Base-by-base conservation (phyloP, 2,113 vertebrate species). In the Ptyas mucosa region DNA sequence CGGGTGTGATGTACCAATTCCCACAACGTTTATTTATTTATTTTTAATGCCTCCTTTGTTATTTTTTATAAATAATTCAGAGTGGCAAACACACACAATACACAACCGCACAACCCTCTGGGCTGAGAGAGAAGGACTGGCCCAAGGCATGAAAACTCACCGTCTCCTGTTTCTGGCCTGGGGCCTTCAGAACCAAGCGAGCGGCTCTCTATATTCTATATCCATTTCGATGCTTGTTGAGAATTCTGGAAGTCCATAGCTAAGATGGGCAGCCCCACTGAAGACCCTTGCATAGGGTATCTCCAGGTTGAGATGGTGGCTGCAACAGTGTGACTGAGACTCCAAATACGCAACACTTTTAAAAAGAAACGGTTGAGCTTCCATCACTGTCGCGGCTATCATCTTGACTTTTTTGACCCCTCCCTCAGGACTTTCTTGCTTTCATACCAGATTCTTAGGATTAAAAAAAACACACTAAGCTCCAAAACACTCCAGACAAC, bases 191-290 rank as follows among this genome's bases (percentile, higher is more conserved):
- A 10, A 5, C 26, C 61, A 14, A 11, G 26, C 26, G 61, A 64
- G 8, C 11, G 0, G 10, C 57, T 26, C 57, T 9, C 57, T 58
- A 0, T 0, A 0, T 24, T 15, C 52, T 46, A 46, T 3, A 20
- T 75, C 69, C 69, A 0, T 75, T 75, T 18, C 14, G 0, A 6
- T 34, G 14, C 14, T 34, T 15, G n/a, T n/a, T 39, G n/a, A 20
- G n/a, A 81, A 39, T 75, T 75, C 14, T 8, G 69, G n/a, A 75
- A 39, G 69, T 20, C 15, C 15, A 3, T 34, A 39, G 14, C 6
- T 18, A 1, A 39, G 69, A 18, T 39, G 34, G 69, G 34, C 69
- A 81, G n/a, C 34, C 69, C 39, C 15, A 18, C 15, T 20, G 34
- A 39, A 81, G 69, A 39, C 7, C n/a, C 34, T 20, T 20, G 69